Conservation (phyloP, 2,888 invertebrate genomes). For the Nemurella pictetii region DNA sequence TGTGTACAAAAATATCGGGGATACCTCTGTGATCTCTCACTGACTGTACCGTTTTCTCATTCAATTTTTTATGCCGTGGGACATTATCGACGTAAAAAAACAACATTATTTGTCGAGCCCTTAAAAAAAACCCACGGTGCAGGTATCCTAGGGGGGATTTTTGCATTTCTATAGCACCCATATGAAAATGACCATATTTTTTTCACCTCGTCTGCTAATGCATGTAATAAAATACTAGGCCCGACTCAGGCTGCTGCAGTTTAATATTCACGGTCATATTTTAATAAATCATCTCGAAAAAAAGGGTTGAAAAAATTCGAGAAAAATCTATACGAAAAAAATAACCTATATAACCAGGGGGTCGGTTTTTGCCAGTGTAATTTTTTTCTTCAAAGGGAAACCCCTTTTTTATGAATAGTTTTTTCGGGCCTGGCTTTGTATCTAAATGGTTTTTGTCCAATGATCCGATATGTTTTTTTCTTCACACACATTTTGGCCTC, state of each 20-base stretch:
- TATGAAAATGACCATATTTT: constrained; percentile 13
- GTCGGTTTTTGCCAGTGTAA: constrained; percentile 18
- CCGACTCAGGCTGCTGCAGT: not conserved
- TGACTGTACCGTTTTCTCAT: constrained; percentile 10
- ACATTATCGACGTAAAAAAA: constrained; percentile 27
- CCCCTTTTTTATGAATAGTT: constrained; percentile 19
- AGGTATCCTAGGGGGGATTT: constrained; percentile 14
- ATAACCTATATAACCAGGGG: constrained; percentile 11
- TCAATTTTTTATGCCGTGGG: constrained; percentile 31
- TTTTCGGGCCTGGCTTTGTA: not conserved
- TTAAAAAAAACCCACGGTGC: constrained; percentile 19
- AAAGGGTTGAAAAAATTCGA: not conserved
- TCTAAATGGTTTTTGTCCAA: not conserved
- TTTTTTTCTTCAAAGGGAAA: not conserved
- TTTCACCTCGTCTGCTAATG: not conserved
- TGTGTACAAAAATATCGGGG: too few relatives aligned
- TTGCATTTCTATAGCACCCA: constrained; percentile 10
- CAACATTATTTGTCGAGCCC: constrained; percentile 8
- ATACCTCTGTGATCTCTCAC: not conserved
- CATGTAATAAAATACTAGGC: not conserved
- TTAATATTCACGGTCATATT: constrained; percentile 15
- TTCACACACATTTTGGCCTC: not conserved
- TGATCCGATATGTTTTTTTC: not conserved
- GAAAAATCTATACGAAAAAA: not conserved
- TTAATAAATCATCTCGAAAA: not conserved